A percentile compares a stretch with the other conserved stretches of the same genome.
phyloP scores from a whole-genome alignment of 1,140 invertebrate genomes.

The Drosophila mojavensis region DNA sequence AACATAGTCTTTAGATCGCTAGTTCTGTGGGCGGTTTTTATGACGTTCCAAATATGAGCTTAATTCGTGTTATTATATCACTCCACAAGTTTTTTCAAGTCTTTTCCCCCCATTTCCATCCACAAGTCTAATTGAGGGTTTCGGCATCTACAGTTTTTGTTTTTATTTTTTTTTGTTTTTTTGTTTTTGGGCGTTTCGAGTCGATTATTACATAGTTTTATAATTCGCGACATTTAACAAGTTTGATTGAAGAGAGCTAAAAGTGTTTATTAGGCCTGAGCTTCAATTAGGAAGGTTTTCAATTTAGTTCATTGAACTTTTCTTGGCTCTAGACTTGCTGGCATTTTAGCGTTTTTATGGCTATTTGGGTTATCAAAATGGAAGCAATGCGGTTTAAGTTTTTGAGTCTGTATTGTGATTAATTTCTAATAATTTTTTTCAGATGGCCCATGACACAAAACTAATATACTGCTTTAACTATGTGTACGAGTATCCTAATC shows the following conservation, averaged over 20 bases:
- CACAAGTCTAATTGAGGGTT: conserved; percentile 52
- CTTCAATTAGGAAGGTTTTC: conserved; percentile 23
- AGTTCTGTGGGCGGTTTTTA: conserved; percentile 48
- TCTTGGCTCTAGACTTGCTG: no score
- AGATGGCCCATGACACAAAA: no score
- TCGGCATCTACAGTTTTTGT: neutral
- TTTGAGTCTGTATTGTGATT: no score
- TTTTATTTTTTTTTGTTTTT: no score
- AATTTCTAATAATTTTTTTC: no score
- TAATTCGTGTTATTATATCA: conserved; percentile 64
- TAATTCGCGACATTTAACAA: conserved; percentile 26
- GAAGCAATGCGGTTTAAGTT: no score
- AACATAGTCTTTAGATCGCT: conserved; percentile 32
- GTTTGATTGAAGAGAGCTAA: conserved; percentile 14
- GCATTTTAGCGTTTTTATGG: no score
- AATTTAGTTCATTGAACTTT: conserved; percentile 30
- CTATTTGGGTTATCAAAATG: no score
- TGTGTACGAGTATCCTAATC: no score
- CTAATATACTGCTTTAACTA: no score
- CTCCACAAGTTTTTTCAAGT: neutral
- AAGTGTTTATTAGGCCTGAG: conserved; percentile 27
- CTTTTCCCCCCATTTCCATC: conserved; percentile 2
- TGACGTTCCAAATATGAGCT: conserved; percentile 65
- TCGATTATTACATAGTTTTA: conserved; percentile 47
- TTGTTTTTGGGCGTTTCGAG: conserved; percentile 50